Conservation (phyloP, 2,888 invertebrate species). For the Melipona beecheii region DNA sequence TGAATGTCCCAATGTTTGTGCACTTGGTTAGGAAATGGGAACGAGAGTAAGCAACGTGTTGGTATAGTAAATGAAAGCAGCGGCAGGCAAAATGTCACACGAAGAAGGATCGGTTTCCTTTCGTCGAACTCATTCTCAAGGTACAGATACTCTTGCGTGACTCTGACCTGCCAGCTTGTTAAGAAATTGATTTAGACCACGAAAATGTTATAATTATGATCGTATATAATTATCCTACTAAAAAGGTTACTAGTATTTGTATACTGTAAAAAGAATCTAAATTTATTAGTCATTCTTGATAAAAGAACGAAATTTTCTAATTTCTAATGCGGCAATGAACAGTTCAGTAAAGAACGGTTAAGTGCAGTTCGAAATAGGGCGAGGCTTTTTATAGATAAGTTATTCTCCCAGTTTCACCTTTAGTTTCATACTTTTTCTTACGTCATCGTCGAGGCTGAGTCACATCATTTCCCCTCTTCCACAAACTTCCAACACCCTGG, state of each 20-base stretch:
- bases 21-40: background rate
- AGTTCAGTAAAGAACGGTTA: background rate
- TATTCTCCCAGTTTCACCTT: slow-evolving; percentile 14
- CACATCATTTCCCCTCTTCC: slow-evolving; percentile 54
- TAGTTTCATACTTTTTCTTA: slow-evolving; percentile 52
- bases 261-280: too few relatives aligned
- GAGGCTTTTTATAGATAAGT: slow-evolving; percentile 6
- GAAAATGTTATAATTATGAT: too few relatives aligned
- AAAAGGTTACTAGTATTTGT: too few relatives aligned
- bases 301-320: too few relatives aligned
- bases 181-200: slow-evolving; percentile 14
- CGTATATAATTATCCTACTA: too few relatives aligned
- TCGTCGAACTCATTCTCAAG: background rate
- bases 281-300: too few relatives aligned
- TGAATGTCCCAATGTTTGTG: background rate
- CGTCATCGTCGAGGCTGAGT: slow-evolving; percentile 67
- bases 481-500: slow-evolving; percentile 61
- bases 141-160: background rate
- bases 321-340: slow-evolving; percentile 3
- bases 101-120: background rate
- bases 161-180: background rate
- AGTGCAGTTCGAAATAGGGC: slow-evolving; percentile 7
- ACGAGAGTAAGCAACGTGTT: background rate
- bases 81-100: background rate
- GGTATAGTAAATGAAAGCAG: background rate